These are phyloP conservation scores for Ladona fulva DNA, from an alignment of 1,140 invertebrate genomes.

Conservation along the genomic window DNA sequence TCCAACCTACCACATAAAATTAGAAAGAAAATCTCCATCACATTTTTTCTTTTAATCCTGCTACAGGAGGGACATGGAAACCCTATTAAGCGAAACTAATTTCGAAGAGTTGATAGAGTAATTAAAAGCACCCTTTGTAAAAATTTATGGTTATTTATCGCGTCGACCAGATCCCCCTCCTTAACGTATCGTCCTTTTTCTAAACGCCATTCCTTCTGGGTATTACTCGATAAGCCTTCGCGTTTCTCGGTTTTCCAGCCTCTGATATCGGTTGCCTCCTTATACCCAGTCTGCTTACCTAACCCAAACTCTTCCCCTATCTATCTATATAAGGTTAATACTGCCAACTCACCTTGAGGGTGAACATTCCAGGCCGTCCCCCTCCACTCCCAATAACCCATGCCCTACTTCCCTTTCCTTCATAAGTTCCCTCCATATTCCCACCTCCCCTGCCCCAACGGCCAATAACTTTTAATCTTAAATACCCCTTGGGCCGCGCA, in stretches of 20 bases:
- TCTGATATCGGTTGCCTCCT: not conserved
- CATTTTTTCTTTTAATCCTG: not conserved
- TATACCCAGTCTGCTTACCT: not conserved
- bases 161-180: not conserved
- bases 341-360: too few species aligned
- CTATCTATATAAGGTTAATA: too few species aligned
- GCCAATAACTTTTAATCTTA: constrained; percentile 10
- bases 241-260: not conserved
- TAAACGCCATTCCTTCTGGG: not conserved
- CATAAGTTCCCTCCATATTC: not conserved
- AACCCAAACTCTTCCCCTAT: too few species aligned
- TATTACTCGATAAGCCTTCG: not conserved
- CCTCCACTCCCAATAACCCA: not conserved
- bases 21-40: too few species aligned
- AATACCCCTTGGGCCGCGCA: not conserved
- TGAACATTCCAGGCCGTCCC: not conserved
- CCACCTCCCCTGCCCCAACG: not conserved
- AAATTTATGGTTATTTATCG: not conserved
- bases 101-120: not conserved
- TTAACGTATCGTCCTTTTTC: not conserved
- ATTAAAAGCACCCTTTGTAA: not conserved
- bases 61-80: too few species aligned
- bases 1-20: too few species aligned
- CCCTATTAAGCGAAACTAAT: not conserved
- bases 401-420: not conserved